Percentiles rank a stretch among this genome's conserved stretches.
phyloP scores from a whole-genome alignment of 2,797 vertebrate genomes.

The Phataginus tricuspis region DNA sequence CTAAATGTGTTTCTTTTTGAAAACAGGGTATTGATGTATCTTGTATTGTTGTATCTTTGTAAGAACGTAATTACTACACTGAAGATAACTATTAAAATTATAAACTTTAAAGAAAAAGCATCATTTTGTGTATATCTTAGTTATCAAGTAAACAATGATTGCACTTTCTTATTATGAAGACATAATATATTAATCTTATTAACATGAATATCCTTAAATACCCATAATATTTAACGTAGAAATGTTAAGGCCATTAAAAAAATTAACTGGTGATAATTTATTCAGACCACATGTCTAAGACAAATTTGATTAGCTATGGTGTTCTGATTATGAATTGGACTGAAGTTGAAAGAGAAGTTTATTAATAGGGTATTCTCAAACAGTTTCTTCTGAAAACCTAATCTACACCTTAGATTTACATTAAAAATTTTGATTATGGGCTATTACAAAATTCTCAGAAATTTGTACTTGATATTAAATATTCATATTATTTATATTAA shows the following conservation, averaged over 20 bases:
- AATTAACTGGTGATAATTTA: neutral
- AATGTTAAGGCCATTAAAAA: neutral
- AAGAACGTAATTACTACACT: neutral
- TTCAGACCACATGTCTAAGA: neutral
- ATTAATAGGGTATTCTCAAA: neutral
- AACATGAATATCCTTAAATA: neutral
- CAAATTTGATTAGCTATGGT: neutral
- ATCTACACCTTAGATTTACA: neutral
- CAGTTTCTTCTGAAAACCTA: neutral
- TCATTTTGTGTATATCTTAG: neutral
- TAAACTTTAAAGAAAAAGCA: neutral
- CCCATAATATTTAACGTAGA: neutral
- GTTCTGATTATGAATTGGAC: neutral
- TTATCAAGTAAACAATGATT: constrained; percentile 25
- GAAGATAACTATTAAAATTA: constrained; percentile 7
- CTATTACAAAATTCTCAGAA: neutral
- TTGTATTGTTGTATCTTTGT: neutral
- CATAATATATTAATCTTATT: neutral
- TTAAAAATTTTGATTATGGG: neutral
- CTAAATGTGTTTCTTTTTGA: constrained; percentile 25
- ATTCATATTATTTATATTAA: neutral
- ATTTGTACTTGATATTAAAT: neutral
- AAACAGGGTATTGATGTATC: neutral
- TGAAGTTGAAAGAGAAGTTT: neutral
- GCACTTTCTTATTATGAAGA: neutral